Base-by-base conservation (phyloP, 2,888 invertebrate species). In the Agonopterix arenella region DNA sequence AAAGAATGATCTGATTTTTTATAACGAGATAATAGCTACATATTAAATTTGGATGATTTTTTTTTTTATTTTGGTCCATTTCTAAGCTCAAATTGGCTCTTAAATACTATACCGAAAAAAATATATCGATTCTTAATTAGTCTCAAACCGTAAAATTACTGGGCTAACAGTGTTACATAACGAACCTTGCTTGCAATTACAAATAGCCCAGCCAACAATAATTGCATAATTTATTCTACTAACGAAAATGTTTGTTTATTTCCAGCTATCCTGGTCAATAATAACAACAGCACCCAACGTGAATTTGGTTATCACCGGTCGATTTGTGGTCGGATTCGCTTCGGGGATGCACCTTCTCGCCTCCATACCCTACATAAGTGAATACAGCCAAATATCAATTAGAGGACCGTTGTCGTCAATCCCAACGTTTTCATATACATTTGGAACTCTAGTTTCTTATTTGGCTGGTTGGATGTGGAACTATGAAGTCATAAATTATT, bases 321-420 rank as follows among this genome's bases (percentile, higher is more conserved):
- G 91, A 11, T 72, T 91, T n/a, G 52, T 91, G 8, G 73, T 80
- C 4, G 93, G 93, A 0, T 54, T 90, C 0, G 90, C 86, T 0
- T 78, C 78, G 4, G 89, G 88, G 1, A 75, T 90, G 36, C 64
- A 80, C 0, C 70, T 90, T 8, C 79, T 89, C 18, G 67, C 90
- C n/a, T 76, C 76, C 0, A 85, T 92, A 0, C 72, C 91, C 8
- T 90, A 83, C 65, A 70, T 89, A 2, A 74, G 82, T 1, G 93
- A 93, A 65, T 90, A 91, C 45, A 60, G 58, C 4, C 61, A 70
- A 2, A 46, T 49, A 0, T 54, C 57, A 1, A 46, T 67, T 5
- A 56, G 64, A 46, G 75, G 73, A 0, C 51, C 63, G n/a, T 47
- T 66, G 1, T 44, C 60, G 0, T 47, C 61, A 2, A 13, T 61